Conservation (phyloP, 2,888 invertebrate species). For the Octodonta nipae region DNA sequence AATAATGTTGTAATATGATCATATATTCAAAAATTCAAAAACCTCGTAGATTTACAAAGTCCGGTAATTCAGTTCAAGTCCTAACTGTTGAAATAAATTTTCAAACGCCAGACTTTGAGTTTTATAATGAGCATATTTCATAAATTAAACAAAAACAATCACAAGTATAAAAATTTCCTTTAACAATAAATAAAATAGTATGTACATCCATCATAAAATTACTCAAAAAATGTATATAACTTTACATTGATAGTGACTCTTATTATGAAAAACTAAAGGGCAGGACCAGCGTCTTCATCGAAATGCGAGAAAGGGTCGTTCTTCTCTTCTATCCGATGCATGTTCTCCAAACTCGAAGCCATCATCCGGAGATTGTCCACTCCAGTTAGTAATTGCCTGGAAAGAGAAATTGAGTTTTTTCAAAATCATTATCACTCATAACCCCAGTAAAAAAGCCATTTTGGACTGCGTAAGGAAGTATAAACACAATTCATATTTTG, state of each 20-base stretch:
- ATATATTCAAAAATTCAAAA: too few species aligned
- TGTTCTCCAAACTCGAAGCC: constrained; percentile 48
- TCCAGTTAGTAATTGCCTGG: constrained; percentile 52
- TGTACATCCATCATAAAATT: constrained; percentile 10
- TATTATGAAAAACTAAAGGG: constrained; percentile 20
- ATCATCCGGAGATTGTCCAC: constrained; percentile 53
- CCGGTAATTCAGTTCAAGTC: too few species aligned
- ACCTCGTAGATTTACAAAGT: too few species aligned
- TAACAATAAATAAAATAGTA: constrained; percentile 20
- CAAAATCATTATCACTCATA: too few species aligned
- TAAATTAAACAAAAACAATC: constrained; percentile 20
- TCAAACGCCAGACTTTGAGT: too few species aligned
- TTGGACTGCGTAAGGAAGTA: too few species aligned
- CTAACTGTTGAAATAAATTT: too few species aligned
- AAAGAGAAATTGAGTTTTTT: too few species aligned
- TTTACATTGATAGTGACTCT: constrained; percentile 3
- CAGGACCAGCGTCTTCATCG: constrained; percentile 40
- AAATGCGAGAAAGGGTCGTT: constrained; percentile 38
- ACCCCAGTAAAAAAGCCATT: too few species aligned
- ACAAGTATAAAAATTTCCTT: constrained; percentile 19
- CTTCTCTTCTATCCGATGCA: constrained; percentile 41
- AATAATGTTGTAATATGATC: too few species aligned
- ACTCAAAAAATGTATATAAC: constrained; percentile 7
- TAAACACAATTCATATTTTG: too few species aligned
- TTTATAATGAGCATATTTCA: too few species aligned